Evolutionary conservation across 2,113 vertebrate species (phyloP).

Genomic region (Mobula hypostoma): DNA sequence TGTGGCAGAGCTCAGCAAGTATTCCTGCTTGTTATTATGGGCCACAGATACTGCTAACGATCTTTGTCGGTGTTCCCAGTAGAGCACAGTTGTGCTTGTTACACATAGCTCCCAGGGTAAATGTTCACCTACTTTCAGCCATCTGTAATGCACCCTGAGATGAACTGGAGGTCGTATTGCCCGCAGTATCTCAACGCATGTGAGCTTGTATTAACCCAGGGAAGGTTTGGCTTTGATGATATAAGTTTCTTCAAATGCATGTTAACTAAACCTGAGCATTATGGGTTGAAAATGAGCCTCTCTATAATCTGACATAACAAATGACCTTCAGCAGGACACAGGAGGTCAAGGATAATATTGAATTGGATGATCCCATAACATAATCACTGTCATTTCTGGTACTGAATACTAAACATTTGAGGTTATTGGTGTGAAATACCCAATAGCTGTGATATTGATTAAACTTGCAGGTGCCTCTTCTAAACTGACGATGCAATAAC

Average conservation of each 20-base stretch:
- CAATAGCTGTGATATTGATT: not conserved
- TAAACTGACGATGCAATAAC: constrained; percentile 5
- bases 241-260: not conserved
- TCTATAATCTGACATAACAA: not conserved
- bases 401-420: not conserved
- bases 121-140: not conserved
- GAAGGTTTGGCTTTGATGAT: not conserved
- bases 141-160: not conserved
- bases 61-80: not conserved
- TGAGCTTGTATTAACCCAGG: not conserved
- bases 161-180: not conserved
- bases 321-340: not conserved
- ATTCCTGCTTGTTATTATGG: no score
- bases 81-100: not conserved
- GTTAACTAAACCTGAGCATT: not conserved
- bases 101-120: not conserved
- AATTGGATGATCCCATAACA: not conserved
- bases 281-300: not conserved
- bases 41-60: not conserved
- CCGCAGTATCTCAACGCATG: not conserved
- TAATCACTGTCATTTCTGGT: not conserved
- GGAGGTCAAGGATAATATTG: not conserved
- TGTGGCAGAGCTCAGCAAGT: no score
- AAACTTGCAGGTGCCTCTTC: not conserved
- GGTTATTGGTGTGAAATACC: not conserved